These are phyloP conservation scores for Eulemur macaco DNA, from an alignment of 2,113 vertebrate genomes.

Conservation along the genomic window DNA sequence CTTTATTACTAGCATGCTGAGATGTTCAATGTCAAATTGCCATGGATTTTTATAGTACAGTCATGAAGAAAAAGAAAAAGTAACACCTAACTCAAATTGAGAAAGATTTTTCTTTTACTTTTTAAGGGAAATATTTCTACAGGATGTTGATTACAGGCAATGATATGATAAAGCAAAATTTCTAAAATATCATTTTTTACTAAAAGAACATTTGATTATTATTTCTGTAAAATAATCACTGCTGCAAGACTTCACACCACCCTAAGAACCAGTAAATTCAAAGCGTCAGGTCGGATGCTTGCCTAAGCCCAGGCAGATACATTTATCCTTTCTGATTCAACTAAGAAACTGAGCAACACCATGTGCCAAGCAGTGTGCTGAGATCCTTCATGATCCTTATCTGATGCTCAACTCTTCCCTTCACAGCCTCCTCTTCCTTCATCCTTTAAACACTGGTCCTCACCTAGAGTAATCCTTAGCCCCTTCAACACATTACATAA, in stretches of 20 bases:
- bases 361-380: background rate
- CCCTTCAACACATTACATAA: background rate
- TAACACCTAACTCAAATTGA: background rate
- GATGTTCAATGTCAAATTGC: background rate
- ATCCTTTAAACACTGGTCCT: background rate
- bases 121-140: background rate
- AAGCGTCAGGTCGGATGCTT: background rate
- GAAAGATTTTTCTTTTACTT: constrained; percentile 23
- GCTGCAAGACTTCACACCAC: background rate
- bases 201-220: background rate
- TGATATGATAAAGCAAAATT: background rate
- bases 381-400: rapidly evolving
- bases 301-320: background rate
- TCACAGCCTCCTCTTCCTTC: too few relatives aligned
- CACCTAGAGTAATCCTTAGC: background rate
- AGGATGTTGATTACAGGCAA: background rate
- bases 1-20: constrained; percentile 40
- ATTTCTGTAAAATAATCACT: background rate
- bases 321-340: background rate
- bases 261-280: background rate
- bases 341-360: rapidly evolving
- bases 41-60: constrained; percentile 1
- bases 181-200: background rate
- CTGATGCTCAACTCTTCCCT: background rate
- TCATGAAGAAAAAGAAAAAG: constrained; percentile 19